These are phyloP conservation scores for Gracilinanus agilis DNA, from an alignment of 2,113 vertebrate species.

Conservation along the genomic window DNA sequence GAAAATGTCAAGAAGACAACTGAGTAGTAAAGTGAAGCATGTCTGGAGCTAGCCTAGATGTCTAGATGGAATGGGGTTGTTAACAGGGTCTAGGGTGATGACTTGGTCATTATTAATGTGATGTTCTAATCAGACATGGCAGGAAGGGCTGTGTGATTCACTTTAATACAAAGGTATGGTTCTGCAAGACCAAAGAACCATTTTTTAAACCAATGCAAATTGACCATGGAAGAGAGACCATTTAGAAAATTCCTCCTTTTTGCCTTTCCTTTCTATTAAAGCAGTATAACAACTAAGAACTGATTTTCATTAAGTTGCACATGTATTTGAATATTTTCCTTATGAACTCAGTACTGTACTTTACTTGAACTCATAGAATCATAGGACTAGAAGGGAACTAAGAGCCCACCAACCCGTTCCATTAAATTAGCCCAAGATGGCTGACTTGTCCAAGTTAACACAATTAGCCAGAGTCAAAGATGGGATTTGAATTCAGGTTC, in stretches of 20 bases:
- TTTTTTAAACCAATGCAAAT: constrained; percentile 3
- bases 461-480: neutral
- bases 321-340: constrained; percentile 33
- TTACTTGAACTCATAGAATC: constrained; percentile 5
- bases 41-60: neutral
- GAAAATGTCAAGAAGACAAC: neutral
- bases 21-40: neutral
- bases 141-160: neutral
- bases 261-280: constrained; percentile 28
- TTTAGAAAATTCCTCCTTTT: constrained; percentile 5
- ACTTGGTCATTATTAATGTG: neutral
- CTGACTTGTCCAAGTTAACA: neutral
- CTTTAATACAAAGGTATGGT: neutral
- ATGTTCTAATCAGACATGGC: neutral
- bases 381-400: neutral
- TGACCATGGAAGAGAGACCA: neutral
- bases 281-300: neutral
- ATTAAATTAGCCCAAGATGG: neutral
- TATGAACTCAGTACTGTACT: neutral
- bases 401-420: neutral
- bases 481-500: neutral
- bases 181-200: neutral
- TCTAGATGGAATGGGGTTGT: neutral
- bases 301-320: constrained; percentile 27
- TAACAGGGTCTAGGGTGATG: neutral